Conservation (phyloP, 1,140 invertebrate species). For the Sminthurinus signatus region DNA sequence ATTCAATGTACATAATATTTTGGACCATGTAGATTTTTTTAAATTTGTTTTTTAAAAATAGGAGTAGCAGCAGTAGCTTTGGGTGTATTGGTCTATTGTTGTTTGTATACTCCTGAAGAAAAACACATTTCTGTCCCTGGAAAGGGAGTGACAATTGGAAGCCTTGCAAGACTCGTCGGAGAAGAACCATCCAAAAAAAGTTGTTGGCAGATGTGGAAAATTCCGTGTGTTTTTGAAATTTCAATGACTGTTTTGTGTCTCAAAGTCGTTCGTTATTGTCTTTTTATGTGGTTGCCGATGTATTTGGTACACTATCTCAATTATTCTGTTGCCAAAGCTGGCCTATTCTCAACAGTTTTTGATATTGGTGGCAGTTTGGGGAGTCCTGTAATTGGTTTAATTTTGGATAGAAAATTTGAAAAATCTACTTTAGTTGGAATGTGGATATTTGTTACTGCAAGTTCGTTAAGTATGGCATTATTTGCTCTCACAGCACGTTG, state of each 20-base stretch:
- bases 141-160: slow-evolving; percentile 42
- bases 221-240: slow-evolving; percentile 49
- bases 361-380: slow-evolving; percentile 52
- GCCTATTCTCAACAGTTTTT: slow-evolving; percentile 51
- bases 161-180: slow-evolving; percentile 33
- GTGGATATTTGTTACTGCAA: slow-evolving; percentile 46
- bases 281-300: slow-evolving; percentile 54
- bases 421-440: slow-evolving; percentile 47
- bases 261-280: slow-evolving; percentile 52
- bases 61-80: slow-evolving; percentile 46
- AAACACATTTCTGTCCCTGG: slow-evolving; percentile 46
- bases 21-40: no score
- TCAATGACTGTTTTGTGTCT: slow-evolving; percentile 50
- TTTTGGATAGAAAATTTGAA: slow-evolving; percentile 48
- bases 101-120: slow-evolving; percentile 47
- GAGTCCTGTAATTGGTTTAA: slow-evolving; percentile 48
- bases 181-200: slow-evolving; percentile 16
- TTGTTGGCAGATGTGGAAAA: slow-evolving; percentile 41
- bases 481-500: slow-evolving; percentile 49
- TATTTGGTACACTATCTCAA: slow-evolving; percentile 49
- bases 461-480: slow-evolving; percentile 46
- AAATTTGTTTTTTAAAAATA: no score
- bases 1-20: no score
- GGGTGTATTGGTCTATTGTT: slow-evolving; percentile 45
- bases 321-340: slow-evolving; percentile 48